Conservation (phyloP, 2,888 invertebrate genomes). For the Psylliodes chrysocephalus region DNA sequence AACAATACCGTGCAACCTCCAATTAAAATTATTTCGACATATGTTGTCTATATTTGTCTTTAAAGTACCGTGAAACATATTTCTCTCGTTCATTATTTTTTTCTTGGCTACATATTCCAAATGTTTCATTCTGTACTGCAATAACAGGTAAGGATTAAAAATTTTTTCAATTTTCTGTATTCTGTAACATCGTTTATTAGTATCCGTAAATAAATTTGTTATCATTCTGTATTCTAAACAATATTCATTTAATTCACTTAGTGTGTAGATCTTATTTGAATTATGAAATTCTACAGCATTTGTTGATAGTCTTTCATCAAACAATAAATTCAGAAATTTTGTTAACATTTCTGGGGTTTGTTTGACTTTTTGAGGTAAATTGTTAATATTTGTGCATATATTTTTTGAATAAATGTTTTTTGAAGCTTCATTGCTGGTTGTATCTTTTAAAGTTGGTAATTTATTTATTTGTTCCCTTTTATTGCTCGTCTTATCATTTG, state of each 20-base stretch:
- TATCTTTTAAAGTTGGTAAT: no score
- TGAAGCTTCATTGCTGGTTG: no score
- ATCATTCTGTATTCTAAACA: neutral
- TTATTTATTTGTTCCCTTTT: no score
- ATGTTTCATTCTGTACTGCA: conserved; percentile 19
- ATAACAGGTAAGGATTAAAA: conserved; percentile 6
- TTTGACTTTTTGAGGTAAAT: no score
- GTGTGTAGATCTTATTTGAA: neutral
- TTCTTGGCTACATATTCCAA: neutral
- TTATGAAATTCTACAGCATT: no score
- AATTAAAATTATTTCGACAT: conserved; percentile 54
- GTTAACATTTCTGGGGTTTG: no score
- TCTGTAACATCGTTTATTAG: conserved; percentile 2
- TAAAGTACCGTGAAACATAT: conserved; percentile 54
- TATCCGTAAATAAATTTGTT: neutral
- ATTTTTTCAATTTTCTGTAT: conserved; percentile 13
- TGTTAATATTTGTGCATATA: no score
- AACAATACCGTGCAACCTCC: conserved; percentile 50
- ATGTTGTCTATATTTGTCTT: conserved; percentile 46
- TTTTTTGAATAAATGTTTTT: no score
- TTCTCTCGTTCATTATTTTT: conserved; percentile 1
- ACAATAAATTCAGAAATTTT: no score
- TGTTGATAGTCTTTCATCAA: no score
- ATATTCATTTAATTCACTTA: neutral
- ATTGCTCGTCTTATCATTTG: no score